Percentiles rank a stretch among this genome's conserved stretches.
Evolutionary conservation across 2,113 vertebrate genomes (phyloP).

Genomic region (Leptocoma aspasia): DNA sequence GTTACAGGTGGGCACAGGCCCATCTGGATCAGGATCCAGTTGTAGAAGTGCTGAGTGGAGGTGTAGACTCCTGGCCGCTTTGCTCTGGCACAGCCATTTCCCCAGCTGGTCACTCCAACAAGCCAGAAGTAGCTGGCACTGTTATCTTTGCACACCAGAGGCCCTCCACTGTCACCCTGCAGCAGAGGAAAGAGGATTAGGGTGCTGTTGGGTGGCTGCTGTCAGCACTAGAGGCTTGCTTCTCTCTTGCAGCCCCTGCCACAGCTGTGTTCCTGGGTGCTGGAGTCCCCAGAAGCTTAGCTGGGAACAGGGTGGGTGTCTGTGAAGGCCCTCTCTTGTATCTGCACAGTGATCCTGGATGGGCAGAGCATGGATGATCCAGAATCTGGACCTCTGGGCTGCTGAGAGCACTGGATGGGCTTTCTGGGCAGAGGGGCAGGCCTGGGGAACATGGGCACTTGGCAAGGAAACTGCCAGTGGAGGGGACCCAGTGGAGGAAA

Average conservation of each 20-base stretch:
- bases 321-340: not conserved
- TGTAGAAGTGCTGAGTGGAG: not conserved
- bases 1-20: not conserved
- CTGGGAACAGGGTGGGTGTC: not conserved
- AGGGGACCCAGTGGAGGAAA: not conserved
- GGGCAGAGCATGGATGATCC: not conserved
- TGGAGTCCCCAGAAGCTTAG: not conserved
- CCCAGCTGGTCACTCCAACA: constrained; percentile 18
- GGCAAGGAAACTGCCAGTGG: not conserved
- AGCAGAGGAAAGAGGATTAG: not conserved
- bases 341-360: not conserved
- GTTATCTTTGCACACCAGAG: not conserved
- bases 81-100: not conserved
- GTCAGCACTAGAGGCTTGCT: not conserved
- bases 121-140: not conserved
- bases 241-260: not conserved
- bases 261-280: not conserved
- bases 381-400: not conserved
- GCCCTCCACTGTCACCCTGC: not conserved
- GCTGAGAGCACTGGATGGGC: not conserved
- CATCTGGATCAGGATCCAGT: not conserved
- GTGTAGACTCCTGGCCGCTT: not conserved
- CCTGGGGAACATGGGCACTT: not conserved
- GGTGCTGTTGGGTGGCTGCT: not conserved
- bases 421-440: not conserved